phyloP scores from a whole-genome alignment of 2,797 vertebrate genomes.

The Knipowitschia caucasica region DNA sequence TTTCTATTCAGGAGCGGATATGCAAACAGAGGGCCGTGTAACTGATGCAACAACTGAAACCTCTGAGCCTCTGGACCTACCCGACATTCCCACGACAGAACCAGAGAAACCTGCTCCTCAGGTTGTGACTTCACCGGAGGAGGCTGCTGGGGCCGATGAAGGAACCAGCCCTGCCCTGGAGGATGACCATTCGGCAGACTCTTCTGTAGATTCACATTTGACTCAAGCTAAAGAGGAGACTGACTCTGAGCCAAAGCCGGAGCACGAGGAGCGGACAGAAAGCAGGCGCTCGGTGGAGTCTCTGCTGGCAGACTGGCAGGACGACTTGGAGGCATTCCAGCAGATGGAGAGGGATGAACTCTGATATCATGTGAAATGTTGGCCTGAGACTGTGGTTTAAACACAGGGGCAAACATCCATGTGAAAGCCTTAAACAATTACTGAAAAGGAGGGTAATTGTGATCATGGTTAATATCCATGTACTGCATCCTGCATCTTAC shows the following conservation, averaged over 20 bases:
- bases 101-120: constrained; percentile 31
- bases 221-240: constrained; percentile 30
- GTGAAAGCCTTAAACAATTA: constrained; percentile 21
- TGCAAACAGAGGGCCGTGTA: constrained; percentile 61
- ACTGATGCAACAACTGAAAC: constrained; percentile 60
- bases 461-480: constrained; percentile 6
- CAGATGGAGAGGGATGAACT: constrained; percentile 99
- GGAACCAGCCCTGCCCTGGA: constrained; percentile 34
- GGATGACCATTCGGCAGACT: constrained; percentile 29
- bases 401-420: constrained; percentile 14
- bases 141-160: constrained; percentile 26
- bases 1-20: constrained; percentile 63
- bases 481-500: constrained; percentile 27
- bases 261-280: constrained; percentile 63
- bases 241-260: constrained; percentile 67
- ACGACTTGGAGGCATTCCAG: constrained; percentile 98
- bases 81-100: constrained; percentile 50
- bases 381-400: constrained; percentile 35
- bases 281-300: constrained; percentile 84
- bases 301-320: constrained; percentile 95
- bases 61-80: constrained; percentile 49
- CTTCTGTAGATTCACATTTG: constrained; percentile 7
- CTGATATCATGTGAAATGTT: constrained; percentile 73
- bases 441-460: constrained; percentile 23
- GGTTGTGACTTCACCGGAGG: constrained; percentile 40